These are phyloP conservation scores for Chaitophorus viminalis DNA, from an alignment of 2,888 invertebrate species.

Conservation along the genomic window DNA sequence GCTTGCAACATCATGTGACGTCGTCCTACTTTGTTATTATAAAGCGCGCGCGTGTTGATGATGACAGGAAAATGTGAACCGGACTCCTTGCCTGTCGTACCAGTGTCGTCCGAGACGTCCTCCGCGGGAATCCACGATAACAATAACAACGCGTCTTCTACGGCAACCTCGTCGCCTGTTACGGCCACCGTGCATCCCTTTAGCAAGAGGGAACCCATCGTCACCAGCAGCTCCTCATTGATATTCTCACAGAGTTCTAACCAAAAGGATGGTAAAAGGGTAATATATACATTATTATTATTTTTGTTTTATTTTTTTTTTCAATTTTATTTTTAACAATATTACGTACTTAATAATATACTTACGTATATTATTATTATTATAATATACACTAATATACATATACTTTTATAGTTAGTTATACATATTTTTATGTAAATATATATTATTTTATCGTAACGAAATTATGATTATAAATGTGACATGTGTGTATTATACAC, in stretches of 20 bases:
- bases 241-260: constrained; percentile 52
- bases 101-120: constrained; percentile 56
- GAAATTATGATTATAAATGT: no score
- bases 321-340: neutral
- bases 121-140: constrained; percentile 60
- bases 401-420: no score
- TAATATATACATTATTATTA: constrained; percentile 29
- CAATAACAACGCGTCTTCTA: constrained; percentile 62
- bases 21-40: constrained; percentile 44
- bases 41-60: constrained; percentile 59
- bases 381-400: no score
- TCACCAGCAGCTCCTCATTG: constrained; percentile 53
- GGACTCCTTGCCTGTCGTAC: constrained; percentile 47
- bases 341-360: no score
- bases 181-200: constrained; percentile 61
- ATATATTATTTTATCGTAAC: no score
- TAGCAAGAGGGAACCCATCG: constrained; percentile 53
- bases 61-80: constrained; percentile 61
- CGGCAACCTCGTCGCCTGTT: constrained; percentile 40
- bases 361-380: no score
- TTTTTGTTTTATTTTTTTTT: constrained; percentile 40
- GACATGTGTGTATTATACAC: no score
- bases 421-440: no score
- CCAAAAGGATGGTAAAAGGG: constrained; percentile 60
- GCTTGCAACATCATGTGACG: constrained; percentile 58